phyloP scores from a whole-genome alignment of 2,113 vertebrate species.

The Triplophysa rosa region DNA sequence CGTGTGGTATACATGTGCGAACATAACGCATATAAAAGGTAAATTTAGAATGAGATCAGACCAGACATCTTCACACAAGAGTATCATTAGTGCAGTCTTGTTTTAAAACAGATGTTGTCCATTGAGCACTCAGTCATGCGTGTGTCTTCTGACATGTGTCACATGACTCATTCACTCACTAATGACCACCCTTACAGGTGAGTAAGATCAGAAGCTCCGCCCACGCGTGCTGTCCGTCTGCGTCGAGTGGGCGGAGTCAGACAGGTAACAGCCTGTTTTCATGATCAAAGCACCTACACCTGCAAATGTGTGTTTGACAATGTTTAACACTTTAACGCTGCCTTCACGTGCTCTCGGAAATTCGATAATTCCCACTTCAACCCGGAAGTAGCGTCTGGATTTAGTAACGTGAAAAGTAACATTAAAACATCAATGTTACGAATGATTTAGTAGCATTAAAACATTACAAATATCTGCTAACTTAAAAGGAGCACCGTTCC shows the following conservation, averaged over 20 bases:
- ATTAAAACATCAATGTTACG: too few species aligned
- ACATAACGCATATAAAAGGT: not conserved
- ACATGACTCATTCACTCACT: constrained; percentile 39
- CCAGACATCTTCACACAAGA: not conserved
- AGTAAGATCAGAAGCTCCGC: constrained; percentile 20
- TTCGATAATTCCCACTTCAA: too few species aligned
- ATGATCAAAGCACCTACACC: not conserved
- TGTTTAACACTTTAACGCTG: too few species aligned
- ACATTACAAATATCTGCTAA: too few species aligned
- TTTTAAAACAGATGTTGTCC: not conserved
- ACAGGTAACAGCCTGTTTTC: constrained; percentile 45
- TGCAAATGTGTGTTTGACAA: not conserved
- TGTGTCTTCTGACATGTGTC: constrained; percentile 21
- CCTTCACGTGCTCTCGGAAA: too few species aligned
- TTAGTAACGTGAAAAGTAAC: too few species aligned
- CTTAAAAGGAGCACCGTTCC: too few species aligned
- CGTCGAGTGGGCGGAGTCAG: constrained; percentile 42
- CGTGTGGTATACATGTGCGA: not conserved
- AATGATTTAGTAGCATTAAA: too few species aligned
- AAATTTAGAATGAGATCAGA: not conserved
- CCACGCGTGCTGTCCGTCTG: not conserved
- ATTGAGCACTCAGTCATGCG: not conserved
- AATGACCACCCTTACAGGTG: constrained; percentile 40
- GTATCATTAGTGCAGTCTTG: not conserved
- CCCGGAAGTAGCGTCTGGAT: too few species aligned